phyloP scores from a whole-genome alignment of 2,113 vertebrate species.

The Dasyprocta punctata region DNA sequence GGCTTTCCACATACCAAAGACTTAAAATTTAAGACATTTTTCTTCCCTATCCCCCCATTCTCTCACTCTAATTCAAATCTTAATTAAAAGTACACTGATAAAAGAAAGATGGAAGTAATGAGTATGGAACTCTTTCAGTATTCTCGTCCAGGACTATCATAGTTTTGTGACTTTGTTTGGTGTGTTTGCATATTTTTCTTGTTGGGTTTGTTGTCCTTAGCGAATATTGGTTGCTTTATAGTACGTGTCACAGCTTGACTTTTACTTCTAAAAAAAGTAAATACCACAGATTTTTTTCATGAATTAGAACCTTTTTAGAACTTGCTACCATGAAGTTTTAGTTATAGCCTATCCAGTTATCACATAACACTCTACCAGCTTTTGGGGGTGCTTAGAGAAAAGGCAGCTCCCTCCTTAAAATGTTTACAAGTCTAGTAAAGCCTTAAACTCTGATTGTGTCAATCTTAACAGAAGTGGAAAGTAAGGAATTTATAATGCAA shows the following conservation, averaged over 20 bases:
- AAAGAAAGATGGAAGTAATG: neutral
- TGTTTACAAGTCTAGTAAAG: slow-evolving; percentile 11
- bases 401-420: neutral
- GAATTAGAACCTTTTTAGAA: neutral
- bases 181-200: neutral
- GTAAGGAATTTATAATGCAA: neutral
- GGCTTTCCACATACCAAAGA: no score
- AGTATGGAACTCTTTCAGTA: neutral
- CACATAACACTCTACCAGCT: neutral
- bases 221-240: neutral
- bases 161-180: neutral
- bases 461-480: slow-evolving; percentile 44
- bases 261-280: neutral
- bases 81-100: slow-evolving; percentile 49
- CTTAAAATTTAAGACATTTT: slow-evolving; percentile 35
- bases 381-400: neutral
- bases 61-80: slow-evolving; percentile 28
- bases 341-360: neutral
- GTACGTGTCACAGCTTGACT: neutral
- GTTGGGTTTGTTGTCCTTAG: neutral
- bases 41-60: neutral
- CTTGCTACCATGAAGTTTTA: neutral
- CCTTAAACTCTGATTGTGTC: neutral
- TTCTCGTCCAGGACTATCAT: neutral
- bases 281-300: neutral